Evolutionary conservation across 2,797 vertebrate genomes (phyloP).

Genomic region (Arnoldichthys spilopterus): DNA sequence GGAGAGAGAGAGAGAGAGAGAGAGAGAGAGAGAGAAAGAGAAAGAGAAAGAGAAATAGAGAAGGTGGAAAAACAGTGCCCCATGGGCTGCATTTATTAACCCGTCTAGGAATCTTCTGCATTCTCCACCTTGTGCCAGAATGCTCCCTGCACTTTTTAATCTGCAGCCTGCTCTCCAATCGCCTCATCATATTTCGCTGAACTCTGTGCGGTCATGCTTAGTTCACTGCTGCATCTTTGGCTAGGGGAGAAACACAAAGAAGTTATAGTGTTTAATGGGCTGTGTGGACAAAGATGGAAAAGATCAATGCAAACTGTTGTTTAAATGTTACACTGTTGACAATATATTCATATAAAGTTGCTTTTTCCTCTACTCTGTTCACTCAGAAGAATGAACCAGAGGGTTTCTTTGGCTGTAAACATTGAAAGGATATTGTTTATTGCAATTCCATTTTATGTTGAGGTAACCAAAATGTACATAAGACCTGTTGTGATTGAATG

Average conservation of each 20-base stretch:
- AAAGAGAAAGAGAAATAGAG: conserved; percentile 7
- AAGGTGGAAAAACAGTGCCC: conserved; percentile 59
- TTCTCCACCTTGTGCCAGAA: conserved; percentile 64
- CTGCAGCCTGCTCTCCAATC: conserved; percentile 54
- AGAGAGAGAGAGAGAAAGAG: background rate
- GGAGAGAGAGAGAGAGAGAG: background rate
- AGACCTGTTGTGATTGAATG: background rate
- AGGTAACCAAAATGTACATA: background rate
- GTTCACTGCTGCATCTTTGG: conserved; percentile 32
- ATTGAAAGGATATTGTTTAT: background rate
- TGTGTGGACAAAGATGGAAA: conserved; percentile 45
- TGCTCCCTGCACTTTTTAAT: conserved; percentile 62
- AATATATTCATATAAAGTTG: conserved; percentile 16
- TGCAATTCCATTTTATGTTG: background rate
- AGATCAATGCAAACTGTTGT: conserved; percentile 15
- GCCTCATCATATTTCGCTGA: conserved; percentile 51
- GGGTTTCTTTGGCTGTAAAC: background rate
- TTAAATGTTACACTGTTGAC: conserved; percentile 19
- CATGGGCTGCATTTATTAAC: conserved; percentile 76
- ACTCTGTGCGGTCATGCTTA: conserved; percentile 20
- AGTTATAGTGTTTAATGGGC: conserved; percentile 51
- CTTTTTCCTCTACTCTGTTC: background rate
- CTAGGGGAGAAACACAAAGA: conserved; percentile 49
- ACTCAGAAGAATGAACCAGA: background rate
- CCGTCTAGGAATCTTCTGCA: conserved; percentile 68